Evolutionary conservation across 2,888 invertebrate species (phyloP), one percentile per base, ranked within the genome.

Genomic region (Rutpela maculata): DNA sequence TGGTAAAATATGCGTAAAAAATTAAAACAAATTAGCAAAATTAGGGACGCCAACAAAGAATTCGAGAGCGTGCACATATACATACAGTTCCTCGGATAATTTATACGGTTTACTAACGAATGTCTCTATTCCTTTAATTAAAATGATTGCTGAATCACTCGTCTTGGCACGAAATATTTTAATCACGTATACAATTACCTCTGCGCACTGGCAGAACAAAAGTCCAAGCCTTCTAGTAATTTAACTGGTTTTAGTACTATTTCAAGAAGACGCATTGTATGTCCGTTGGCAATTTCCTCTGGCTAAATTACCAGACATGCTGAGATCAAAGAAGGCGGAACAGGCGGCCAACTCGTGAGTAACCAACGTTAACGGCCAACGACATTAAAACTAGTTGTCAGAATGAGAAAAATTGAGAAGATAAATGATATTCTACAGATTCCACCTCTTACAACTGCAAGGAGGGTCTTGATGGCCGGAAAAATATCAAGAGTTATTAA

Each of bases 311-410:
- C 35, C 35, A 43, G 43, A n/a, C 55, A 55, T 55, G 67, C 55
- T 22, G 26, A 67, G 55, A 67, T 67, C 55, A 67, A 55, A 67
- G 66, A 67, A 67, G 67, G 67, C 67, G 67, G 7, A 67, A 67
- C 67, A 50, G 26, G 6, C 19, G 31, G 15, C 50, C 67, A 26
- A 67, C 26, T 67, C 67, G 55, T 22, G 67, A 67, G 67, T 67
- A 67, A 22, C 67, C 67, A 67, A 55, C 67, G 12, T 55, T 67
- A 67, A 67, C 67, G 67, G 67, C 26, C 67, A 55, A 55, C 67
- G 67, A 67, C 67, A 26, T 50, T 67, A 55, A 67, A 67, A 67
- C 19, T 43, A 50, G 50, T 50, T 50, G 50, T 50, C 15, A n/a
- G 50, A 12, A 50, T 50, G 2, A 11, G 43, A 43, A 15, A 43